Conservation (phyloP, 2,113 vertebrate genomes). For the Hyperopisus bebe region DNA sequence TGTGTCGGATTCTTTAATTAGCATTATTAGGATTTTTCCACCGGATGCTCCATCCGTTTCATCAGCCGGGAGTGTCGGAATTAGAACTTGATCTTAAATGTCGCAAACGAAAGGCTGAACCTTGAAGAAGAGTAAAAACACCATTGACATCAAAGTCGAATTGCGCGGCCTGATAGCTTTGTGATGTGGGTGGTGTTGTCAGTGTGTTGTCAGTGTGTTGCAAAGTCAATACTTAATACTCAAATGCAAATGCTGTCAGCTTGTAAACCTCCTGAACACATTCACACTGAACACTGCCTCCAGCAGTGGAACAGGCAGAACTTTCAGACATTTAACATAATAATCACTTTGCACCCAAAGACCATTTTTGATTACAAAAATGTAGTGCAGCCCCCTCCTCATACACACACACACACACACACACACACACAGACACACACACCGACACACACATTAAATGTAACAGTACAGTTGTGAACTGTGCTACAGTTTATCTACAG, state of each 20-base stretch:
- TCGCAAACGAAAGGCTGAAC: background rate
- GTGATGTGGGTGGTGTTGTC: background rate
- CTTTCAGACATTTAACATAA: background rate
- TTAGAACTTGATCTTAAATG: background rate
- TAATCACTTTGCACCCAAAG: background rate
- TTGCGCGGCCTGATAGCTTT: background rate
- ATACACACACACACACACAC: background rate
- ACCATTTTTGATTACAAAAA: background rate
- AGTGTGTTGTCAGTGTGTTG: too few relatives aligned
- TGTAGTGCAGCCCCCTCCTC: background rate
- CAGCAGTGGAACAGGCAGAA: background rate
- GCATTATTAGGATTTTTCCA: background rate
- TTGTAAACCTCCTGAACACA: background rate
- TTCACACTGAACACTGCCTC: too few relatives aligned
- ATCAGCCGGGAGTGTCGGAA: background rate
- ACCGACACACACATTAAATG: background rate
- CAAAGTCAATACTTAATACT: background rate
- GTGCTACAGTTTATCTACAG: background rate
- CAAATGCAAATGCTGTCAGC: background rate
- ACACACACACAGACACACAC: background rate
- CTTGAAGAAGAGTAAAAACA: background rate
- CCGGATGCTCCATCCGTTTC: background rate
- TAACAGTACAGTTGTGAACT: background rate
- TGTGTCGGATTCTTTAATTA: conserved; percentile 1
- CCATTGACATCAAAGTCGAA: background rate